Conservation (phyloP, 2,888 invertebrate species). For the Prosopocoilus inquinatus region DNA sequence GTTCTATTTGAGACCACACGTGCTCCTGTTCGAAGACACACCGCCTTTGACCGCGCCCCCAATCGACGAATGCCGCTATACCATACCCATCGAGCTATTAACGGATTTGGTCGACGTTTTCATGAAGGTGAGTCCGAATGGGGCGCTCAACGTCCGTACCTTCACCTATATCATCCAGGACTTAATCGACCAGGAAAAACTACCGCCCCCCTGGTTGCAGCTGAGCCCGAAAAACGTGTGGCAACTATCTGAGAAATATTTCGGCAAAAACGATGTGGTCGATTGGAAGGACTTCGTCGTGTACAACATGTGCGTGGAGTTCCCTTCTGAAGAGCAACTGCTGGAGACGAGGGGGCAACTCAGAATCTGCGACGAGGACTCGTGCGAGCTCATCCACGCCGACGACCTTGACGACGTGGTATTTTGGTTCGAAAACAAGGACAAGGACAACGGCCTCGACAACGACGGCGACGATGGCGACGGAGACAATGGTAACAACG, state of each 20-base stretch:
- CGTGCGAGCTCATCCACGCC: slow-evolving; percentile 42
- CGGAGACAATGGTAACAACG: background rate
- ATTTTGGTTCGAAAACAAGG: slow-evolving; percentile 50
- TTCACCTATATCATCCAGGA: slow-evolving; percentile 52
- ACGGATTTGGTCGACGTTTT: slow-evolving; percentile 40
- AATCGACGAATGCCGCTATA: slow-evolving; percentile 12
- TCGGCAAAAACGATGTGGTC: slow-evolving; percentile 57
- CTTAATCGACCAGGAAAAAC: slow-evolving; percentile 40
- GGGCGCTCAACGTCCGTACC: slow-evolving; percentile 44
- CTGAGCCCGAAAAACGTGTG: slow-evolving; percentile 6
- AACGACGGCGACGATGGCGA: slow-evolving; percentile 15
- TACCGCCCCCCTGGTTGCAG: slow-evolving; percentile 44
- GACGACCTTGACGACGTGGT: slow-evolving; percentile 42
- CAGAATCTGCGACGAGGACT: slow-evolving; percentile 51
- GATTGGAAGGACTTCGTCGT: slow-evolving; percentile 69
- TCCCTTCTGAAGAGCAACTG: slow-evolving; percentile 57
- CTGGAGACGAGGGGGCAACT: slow-evolving; percentile 54
- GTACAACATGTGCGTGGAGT: slow-evolving; percentile 57
- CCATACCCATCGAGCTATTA: slow-evolving; percentile 42
- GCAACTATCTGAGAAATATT: slow-evolving; percentile 43
- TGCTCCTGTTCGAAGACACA: slow-evolving; percentile 36
- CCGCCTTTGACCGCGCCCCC: slow-evolving; percentile 31
- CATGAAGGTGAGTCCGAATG: slow-evolving; percentile 45
- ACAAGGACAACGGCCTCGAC: background rate
- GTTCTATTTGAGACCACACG: slow-evolving; percentile 45